A percentile compares a stretch with the other conserved stretches of the same genome.
Conservation (phyloP, 2,113 vertebrate genomes). For the Varanus salvator region DNA sequence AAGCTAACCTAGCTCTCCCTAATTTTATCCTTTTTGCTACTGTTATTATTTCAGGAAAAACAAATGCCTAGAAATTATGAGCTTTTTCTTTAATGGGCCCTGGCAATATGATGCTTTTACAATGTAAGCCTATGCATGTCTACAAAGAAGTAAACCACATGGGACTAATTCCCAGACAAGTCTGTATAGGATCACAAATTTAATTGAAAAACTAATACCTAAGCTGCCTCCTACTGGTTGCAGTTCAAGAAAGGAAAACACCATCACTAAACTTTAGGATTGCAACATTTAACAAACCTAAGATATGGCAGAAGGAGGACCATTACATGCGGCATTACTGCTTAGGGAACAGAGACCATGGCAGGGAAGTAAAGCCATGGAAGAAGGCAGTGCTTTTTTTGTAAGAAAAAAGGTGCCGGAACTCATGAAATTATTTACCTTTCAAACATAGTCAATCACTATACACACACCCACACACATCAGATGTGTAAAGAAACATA, state of each 20-base stretch:
- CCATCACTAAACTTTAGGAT: background rate
- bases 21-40: conserved; percentile 21
- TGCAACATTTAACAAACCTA: background rate
- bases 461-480: no score
- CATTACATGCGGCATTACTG: no score
- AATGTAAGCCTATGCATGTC: background rate
- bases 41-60: background rate
- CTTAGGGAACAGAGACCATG: background rate
- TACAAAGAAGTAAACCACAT: background rate
- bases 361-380: background rate
- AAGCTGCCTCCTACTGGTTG: no score
- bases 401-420: no score
- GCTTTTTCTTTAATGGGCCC: background rate
- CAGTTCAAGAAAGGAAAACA: no score
- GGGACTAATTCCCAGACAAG: no score
- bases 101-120: background rate
- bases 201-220: background rate
- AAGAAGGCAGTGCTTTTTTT: no score
- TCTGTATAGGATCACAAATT: background rate
- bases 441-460: no score
- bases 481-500: no score
- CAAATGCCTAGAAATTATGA: background rate
- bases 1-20: background rate
- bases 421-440: no score
- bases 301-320: background rate